These are phyloP conservation scores for Apus apus DNA, from an alignment of 2,113 vertebrate genomes.

Conservation along the genomic window DNA sequence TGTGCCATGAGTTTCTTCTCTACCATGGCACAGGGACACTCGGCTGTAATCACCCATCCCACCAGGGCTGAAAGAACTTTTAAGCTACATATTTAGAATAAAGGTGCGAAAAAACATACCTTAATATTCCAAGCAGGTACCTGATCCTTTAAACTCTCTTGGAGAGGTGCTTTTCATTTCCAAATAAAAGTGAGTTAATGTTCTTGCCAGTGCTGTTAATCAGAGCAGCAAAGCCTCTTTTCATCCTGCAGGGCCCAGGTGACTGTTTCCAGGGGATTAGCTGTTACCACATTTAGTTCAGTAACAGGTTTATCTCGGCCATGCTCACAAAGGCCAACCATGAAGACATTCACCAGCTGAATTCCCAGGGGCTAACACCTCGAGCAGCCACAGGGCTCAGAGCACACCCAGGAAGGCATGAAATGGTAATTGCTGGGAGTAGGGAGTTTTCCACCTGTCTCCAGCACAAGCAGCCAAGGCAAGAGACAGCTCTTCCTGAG, in stretches of 20 bases:
- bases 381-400: not conserved
- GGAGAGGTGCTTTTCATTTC: slow-evolving; percentile 30
- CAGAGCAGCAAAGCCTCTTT: slow-evolving; percentile 70
- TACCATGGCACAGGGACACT: accelerated
- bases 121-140: not conserved
- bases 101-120: slow-evolving; percentile 19
- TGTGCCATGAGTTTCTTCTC: accelerated
- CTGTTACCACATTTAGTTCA: slow-evolving; percentile 72
- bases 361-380: not conserved
- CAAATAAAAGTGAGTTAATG: slow-evolving; percentile 11
- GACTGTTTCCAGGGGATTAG: slow-evolving; percentile 69
- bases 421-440: not conserved
- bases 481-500: not conserved
- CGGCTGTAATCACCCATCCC: not conserved
- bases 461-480: not conserved
- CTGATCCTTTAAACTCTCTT: not conserved
- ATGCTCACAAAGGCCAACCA: not conserved
- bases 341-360: not conserved
- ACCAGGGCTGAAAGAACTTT: not conserved
- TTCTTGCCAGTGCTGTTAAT: slow-evolving; percentile 23
- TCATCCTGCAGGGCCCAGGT: slow-evolving; percentile 46
- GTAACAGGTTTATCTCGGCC: slow-evolving; percentile 71
- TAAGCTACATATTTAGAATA: not conserved
- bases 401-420: accelerated
- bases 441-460: not conserved